These are phyloP conservation scores for Danio choprae DNA, from an alignment of 2,797 vertebrate genomes.

Conservation along the genomic window DNA sequence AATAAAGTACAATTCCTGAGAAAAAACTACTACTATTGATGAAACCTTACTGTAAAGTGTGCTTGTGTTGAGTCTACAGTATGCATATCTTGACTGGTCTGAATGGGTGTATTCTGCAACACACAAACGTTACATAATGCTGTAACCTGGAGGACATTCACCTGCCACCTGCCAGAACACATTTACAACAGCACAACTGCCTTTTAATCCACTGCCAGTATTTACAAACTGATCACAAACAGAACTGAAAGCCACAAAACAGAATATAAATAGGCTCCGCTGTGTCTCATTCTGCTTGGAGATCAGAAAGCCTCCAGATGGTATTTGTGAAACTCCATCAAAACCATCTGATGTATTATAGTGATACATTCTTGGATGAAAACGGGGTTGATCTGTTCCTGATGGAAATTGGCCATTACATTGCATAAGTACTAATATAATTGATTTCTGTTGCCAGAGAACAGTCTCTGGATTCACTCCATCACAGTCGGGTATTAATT, in stretches of 20 bases:
- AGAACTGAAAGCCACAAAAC: conserved; percentile 8
- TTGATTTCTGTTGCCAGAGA: neutral
- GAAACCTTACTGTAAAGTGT: neutral
- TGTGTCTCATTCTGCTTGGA: neutral
- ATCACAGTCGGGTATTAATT: conserved; percentile 15
- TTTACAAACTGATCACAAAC: conserved; percentile 33
- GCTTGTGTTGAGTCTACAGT: neutral
- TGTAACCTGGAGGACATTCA: conserved; percentile 7
- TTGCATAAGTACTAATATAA: neutral
- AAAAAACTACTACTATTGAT: no score
- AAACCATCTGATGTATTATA: conserved; percentile 22
- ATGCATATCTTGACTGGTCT: neutral
- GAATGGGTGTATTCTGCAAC: neutral
- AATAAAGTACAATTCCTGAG: no score
- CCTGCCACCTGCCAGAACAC: conserved; percentile 15
- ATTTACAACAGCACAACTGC: conserved; percentile 19
- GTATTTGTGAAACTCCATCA: conserved; percentile 3
- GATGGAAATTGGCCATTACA: conserved; percentile 19
- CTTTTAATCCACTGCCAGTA: conserved; percentile 14
- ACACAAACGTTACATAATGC: neutral
- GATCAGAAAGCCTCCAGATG: conserved; percentile 24
- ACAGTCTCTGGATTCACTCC: neutral
- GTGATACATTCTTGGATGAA: conserved; percentile 3
- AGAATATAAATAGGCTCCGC: neutral
- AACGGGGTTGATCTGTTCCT: neutral